phyloP scores from a whole-genome alignment of 2,113 vertebrate species.

The Polypterus bichir region DNA sequence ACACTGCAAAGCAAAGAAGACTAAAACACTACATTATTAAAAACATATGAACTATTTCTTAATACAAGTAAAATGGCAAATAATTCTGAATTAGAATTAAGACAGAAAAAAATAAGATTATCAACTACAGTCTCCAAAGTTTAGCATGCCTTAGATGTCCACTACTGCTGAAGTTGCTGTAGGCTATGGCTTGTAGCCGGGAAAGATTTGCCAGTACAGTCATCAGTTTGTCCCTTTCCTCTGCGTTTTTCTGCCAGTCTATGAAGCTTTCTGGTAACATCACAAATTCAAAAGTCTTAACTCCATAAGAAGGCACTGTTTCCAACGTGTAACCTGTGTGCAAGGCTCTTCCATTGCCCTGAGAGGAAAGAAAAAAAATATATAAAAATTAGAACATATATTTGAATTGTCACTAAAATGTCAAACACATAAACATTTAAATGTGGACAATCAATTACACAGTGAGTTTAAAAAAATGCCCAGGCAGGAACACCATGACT shows the following conservation, averaged over 20 bases:
- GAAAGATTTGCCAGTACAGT: conserved; percentile 63
- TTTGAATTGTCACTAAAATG: too few relatives aligned
- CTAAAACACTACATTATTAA: neutral
- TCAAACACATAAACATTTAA: too few relatives aligned
- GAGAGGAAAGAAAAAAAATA: conserved; percentile 11
- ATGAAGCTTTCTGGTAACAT: conserved; percentile 52
- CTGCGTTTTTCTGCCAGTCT: conserved; percentile 42
- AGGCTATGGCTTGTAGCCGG: conserved; percentile 58
- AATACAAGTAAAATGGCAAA: too few relatives aligned
- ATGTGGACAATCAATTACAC: too few relatives aligned
- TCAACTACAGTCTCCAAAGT: too few relatives aligned
- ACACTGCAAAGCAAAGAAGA: neutral
- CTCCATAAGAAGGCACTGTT: too few relatives aligned
- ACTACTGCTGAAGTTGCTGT: conserved; percentile 52
- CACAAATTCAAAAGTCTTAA: conserved; percentile 35
- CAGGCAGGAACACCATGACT: too few relatives aligned
- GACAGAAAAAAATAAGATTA: neutral
- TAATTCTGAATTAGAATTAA: neutral
- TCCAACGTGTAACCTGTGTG: conserved; percentile 35
- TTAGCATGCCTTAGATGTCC: conserved; percentile 56
- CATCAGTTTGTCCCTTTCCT: conserved; percentile 68
- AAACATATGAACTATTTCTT: too few relatives aligned
- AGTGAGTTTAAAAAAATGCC: too few relatives aligned
- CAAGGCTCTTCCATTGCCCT: conserved; percentile 66
- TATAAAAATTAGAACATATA: too few relatives aligned